These are phyloP conservation scores for Mionectes olivaceus DNA, from an alignment of 2,797 vertebrate genomes.

Conservation along the genomic window DNA sequence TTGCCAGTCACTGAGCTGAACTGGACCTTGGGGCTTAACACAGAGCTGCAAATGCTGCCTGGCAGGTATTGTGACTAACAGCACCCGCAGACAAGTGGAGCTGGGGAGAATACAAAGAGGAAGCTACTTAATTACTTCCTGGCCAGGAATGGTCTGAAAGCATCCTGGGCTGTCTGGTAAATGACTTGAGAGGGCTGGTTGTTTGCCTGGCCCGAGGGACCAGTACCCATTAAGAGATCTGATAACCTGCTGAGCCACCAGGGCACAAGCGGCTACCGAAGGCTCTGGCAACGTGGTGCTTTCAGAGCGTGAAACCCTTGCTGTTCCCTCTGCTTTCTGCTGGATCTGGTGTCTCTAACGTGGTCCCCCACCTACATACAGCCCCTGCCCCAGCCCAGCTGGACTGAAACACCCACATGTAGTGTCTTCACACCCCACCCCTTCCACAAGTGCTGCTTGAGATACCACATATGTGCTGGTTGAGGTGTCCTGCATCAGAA, in stretches of 20 bases:
- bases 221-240: background rate
- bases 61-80: background rate
- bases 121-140: constrained; percentile 40
- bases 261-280: background rate
- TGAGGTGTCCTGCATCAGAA: background rate
- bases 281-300: fast-evolving
- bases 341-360: background rate
- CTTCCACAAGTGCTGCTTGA: background rate
- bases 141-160: background rate
- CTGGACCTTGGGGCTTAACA: background rate
- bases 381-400: background rate
- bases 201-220: background rate
- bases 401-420: background rate
- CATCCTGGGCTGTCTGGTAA: background rate
- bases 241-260: background rate
- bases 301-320: background rate
- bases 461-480: background rate
- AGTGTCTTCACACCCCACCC: background rate
- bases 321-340: background rate
- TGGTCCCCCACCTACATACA: background rate
- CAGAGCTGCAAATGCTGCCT: background rate
- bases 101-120: constrained; percentile 16
- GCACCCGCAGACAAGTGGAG: background rate
- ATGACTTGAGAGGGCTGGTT: background rate
- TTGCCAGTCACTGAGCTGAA: background rate